Evolutionary conservation across 2,113 vertebrate species (phyloP).

Genomic region (Podarcis raffonei): DNA sequence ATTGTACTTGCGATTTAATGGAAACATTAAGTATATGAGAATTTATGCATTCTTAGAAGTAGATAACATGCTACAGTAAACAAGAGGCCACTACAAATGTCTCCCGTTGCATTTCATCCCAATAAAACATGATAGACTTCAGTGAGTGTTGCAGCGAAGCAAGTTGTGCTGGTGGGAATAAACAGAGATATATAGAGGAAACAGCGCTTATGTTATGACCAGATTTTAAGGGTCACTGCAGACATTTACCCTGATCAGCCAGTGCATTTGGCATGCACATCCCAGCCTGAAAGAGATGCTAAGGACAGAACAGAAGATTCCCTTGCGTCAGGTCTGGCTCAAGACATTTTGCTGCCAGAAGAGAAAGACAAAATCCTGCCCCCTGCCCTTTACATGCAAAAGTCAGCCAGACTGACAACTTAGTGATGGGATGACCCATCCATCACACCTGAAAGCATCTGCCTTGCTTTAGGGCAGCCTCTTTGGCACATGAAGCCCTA

Average conservation of each 20-base stretch:
- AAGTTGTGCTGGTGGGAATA: background rate
- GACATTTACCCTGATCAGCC: background rate
- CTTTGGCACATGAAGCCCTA: no score
- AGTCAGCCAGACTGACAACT: no score
- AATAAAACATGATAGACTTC: background rate
- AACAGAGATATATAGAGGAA: background rate
- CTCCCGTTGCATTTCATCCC: background rate
- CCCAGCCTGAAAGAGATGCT: background rate
- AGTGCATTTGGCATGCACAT: background rate
- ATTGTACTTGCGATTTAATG: constrained; percentile 29
- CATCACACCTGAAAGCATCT: no score
- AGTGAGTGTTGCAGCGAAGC: background rate
- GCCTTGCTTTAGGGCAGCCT: no score
- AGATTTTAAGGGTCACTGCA: background rate
- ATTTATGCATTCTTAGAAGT: constrained; percentile 9
- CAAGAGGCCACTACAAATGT: background rate
- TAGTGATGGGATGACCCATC: no score
- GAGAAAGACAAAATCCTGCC: background rate
- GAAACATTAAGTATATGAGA: background rate
- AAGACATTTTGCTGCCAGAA: background rate
- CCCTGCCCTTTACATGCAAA: no score
- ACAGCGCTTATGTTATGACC: background rate
- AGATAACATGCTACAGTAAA: constrained; percentile 10
- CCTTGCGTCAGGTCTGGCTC: background rate
- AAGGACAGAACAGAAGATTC: background rate